Evolutionary conservation across 1,140 invertebrate species (phyloP), one percentile per base, ranked within the genome.

Genomic region (Stenopsyche tienmushanensis): DNA sequence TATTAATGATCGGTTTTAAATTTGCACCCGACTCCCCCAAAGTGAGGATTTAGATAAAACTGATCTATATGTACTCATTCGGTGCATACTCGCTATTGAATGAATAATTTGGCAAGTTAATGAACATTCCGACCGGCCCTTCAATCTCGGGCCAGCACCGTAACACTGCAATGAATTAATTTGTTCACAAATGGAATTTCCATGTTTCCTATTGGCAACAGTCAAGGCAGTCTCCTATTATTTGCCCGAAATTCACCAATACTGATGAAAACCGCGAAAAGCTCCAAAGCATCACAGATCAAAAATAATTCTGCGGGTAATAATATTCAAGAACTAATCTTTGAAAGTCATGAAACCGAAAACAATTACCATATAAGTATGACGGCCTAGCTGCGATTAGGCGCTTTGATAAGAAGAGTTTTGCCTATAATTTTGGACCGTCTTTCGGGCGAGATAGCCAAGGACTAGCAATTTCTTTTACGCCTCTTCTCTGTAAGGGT

Each of bases 141-240:
- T 47, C 10, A 47, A 15, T 47, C 44, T 47, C 3, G 7, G 10
- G 17, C 18, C 44, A 20, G 10, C 18, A 5, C 44, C 3, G 44
- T 47, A 18, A 8, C 44, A 15, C 3, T 47, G 44, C 44, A 5
- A 47, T 47, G 44, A 47, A 47, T 47, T 47, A 47, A 47, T 47
- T 47, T 47, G 44, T 5, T 9, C 44, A 47, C 44, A 47, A 47
- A 47, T 47, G 44, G 44, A 47, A 20, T 47, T 47, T 47, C 44
- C 17, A 47, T 47, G 44, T 47, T 47, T 39, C 34, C 34, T 8
- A 39, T 39, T 39, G 34, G n/a, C 34, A 39, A 7, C 34, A 39
- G 34, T 39, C 34, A 39, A n/a, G 7, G 34, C n/a, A n/a, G n/a
- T 8, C n/a, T 39, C 34, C 34, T 39, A n/a, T n/a, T n/a, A n/a